phyloP scores from a whole-genome alignment of 1,140 invertebrate species.

The Lerema accius region DNA sequence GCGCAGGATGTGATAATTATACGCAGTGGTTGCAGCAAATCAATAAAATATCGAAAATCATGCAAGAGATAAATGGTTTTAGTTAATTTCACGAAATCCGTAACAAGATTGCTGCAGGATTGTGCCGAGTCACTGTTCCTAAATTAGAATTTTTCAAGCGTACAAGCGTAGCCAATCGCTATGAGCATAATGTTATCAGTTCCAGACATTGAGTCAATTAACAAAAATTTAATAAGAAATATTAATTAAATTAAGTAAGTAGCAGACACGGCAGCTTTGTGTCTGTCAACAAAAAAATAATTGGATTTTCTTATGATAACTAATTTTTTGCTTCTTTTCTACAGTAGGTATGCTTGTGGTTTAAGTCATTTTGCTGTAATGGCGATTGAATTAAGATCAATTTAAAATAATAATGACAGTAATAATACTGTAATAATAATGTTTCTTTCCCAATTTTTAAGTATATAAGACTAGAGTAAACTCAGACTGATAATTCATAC shows the following conservation, averaged over 20 bases:
- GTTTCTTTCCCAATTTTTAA: no score
- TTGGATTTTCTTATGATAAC: not conserved
- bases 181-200: constrained; percentile 65
- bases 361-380: no score
- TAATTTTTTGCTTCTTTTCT: not conserved
- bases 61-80: constrained; percentile 70
- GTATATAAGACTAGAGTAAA: no score
- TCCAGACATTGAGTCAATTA: constrained; percentile 60
- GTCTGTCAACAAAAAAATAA: not conserved
- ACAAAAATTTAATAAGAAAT: constrained; percentile 34
- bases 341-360: no score
- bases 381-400: no score
- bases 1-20: constrained; percentile 34
- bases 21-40: constrained; percentile 22
- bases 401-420: no score
- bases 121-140: constrained; percentile 67
- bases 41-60: constrained; percentile 64
- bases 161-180: constrained; percentile 66
- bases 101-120: constrained; percentile 53
- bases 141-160: constrained; percentile 72
- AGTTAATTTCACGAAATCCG: constrained; percentile 74
- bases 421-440: no score
- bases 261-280: not conserved
- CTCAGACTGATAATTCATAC: no score
- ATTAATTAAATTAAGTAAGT: constrained; percentile 25